Conservation (phyloP, 1,140 invertebrate genomes). For the Papilio aristodemus region DNA sequence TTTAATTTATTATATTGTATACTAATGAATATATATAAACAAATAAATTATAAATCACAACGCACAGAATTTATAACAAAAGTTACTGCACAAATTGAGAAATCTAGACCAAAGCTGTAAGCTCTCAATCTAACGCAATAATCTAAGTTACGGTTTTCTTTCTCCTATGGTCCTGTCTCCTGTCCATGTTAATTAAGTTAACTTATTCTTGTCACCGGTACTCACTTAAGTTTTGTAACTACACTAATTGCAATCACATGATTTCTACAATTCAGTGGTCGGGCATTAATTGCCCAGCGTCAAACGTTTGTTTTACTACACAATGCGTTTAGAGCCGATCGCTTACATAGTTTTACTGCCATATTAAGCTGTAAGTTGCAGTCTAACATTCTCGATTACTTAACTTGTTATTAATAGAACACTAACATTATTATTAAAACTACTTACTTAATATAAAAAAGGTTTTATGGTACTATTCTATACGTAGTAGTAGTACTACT, state of each 20-base stretch:
- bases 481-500: too few relatives aligned
- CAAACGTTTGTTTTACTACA: neutral
- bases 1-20: too few relatives aligned
- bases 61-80: neutral
- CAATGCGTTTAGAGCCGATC: neutral
- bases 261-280: slow-evolving; percentile 14
- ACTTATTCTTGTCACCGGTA: neutral
- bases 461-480: too few relatives aligned
- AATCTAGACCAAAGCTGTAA: slow-evolving; percentile 2
- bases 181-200: slow-evolving; percentile 18
- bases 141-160: neutral
- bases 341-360: neutral
- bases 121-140: slow-evolving; percentile 22
- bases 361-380: neutral
- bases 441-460: too few relatives aligned
- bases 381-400: neutral
- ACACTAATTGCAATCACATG: slow-evolving; percentile 23
- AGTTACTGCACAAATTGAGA: neutral
- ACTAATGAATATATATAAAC: too few relatives aligned
- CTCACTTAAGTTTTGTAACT: slow-evolving; percentile 10
- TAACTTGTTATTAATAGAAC: neutral
- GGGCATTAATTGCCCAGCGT: slow-evolving; percentile 11
- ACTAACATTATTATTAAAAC: too few relatives aligned
- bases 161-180: neutral
- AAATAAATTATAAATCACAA: neutral